Evolutionary conservation across 2,797 vertebrate genomes (phyloP), one percentile per base, ranked within the genome.

Genomic region (Clarias fuscus): DNA sequence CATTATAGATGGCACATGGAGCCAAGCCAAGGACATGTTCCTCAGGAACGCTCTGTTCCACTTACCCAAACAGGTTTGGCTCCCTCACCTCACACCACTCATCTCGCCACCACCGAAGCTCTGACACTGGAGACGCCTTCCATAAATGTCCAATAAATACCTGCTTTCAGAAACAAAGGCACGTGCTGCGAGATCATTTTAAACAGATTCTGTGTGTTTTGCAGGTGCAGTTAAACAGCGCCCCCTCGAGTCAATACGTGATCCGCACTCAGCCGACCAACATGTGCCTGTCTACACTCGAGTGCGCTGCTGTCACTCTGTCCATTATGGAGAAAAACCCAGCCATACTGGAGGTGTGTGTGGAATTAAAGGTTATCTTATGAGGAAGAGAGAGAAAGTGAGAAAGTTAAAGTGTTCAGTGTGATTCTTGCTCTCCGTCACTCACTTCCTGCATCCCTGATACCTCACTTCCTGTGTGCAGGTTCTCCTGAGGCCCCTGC

Each of bases 1-100:
- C 90, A 97, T 99, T 86, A 98, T 99, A 0, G 98, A 99, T 73
- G 98, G 98, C 84, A 99, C 98, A 6, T 99, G 98, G 98, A 99
- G 97, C 91, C 98, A 99, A 90, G 98, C 98, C 59, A 99, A 99
- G 93, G 97, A 99, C 90, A 98, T 99, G 95, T 99, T 99, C 92
- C 97, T 97, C 87, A 97, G 97, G 93, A 99, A 99, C 93, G 91
- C 95, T 76, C 95, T 99, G 89, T 98, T 99, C 83, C 96, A 96
- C 70, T 93, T 97, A 90, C 98, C 98, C 3, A 97, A 95, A 92
- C 98, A 99, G 96, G 98, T 98, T 56, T 1, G 2, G 2, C 78
- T 43, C 43, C 75, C 17, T 77, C 10, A 59, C 37, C 24, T 20
- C 11, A 7, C 10, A 24, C 10, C 17, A 20, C 14, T 70, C 37